A percentile compares a stretch with the other conserved stretches of the same genome.
These are phyloP conservation scores for Etheostoma nigrum DNA, from an alignment of 2,797 vertebrate species.

Conservation along the genomic window DNA sequence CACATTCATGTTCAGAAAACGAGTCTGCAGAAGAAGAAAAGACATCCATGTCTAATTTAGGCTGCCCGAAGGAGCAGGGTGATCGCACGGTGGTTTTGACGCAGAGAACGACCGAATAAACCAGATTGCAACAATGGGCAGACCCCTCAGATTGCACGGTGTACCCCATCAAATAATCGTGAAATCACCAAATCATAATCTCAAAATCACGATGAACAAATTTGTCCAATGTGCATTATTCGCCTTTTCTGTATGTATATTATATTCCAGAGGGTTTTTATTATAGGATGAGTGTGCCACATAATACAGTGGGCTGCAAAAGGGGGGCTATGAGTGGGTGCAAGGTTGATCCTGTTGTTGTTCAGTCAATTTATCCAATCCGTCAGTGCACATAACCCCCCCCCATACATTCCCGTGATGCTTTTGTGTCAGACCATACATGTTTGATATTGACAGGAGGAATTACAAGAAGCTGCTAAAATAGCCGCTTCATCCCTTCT, in stretches of 20 bases:
- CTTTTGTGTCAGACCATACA: background rate
- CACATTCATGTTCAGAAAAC: background rate
- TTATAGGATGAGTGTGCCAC: conserved; percentile 45
- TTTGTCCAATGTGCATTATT: background rate
- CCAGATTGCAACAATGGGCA: conserved; percentile 74
- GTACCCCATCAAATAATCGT: background rate
- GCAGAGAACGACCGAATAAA: conserved; percentile 71
- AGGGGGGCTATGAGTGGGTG: conserved; percentile 33
- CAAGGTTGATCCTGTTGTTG: conserved; percentile 64
- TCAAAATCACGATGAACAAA: background rate
- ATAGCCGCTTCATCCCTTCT: conserved; percentile 29
- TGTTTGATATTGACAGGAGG: conserved; percentile 6
- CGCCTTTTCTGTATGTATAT: background rate
- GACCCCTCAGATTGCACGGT: conserved; percentile 24
- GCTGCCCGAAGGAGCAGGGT: conserved; percentile 7
- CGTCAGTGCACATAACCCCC: conserved; percentile 9
- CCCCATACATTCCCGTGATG: background rate
- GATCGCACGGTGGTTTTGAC: conserved; percentile 64
- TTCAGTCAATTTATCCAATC: conserved; percentile 44
- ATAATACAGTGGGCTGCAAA: conserved; percentile 38
- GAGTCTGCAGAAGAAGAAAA: background rate
- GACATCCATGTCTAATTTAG: background rate
- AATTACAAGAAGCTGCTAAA: background rate
- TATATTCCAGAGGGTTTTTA: conserved; percentile 35
- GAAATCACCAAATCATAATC: background rate